Percentiles rank a stretch among this genome's conserved stretches.
Evolutionary conservation across 2,113 vertebrate species (phyloP).

Genomic region (Oncorhynchus masou): DNA sequence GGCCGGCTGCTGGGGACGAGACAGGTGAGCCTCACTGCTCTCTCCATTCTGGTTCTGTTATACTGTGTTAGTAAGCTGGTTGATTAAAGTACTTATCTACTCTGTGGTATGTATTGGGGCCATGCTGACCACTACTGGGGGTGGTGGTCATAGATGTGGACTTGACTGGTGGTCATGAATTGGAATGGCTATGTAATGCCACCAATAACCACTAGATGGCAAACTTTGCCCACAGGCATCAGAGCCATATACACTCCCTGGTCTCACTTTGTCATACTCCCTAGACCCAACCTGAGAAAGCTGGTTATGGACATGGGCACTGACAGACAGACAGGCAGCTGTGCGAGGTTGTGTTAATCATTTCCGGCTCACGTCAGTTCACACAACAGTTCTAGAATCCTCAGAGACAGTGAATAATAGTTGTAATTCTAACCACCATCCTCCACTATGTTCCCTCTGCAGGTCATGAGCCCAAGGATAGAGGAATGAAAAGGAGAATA

Average conservation of each 20-base stretch:
- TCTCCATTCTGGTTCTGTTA: not conserved
- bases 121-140: no score
- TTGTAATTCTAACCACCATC: not conserved
- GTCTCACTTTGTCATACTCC: not conserved
- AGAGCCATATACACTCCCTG: not conserved
- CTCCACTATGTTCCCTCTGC: slow-evolving; percentile 30
- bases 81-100: not conserved
- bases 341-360: no score
- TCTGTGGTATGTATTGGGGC: no score
- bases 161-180: no score
- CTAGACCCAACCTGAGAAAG: not conserved
- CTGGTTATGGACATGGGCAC: not conserved
- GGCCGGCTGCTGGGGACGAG: slow-evolving; percentile 1
- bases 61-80: not conserved
- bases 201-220: slow-evolving; percentile 59
- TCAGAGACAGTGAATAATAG: not conserved
- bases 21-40: slow-evolving; percentile 4
- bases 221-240: slow-evolving; percentile 47
- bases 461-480: slow-evolving; percentile 48
- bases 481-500: slow-evolving; percentile 12
- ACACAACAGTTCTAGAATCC: not conserved
- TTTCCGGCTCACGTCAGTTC: not conserved
- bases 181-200: slow-evolving; percentile 35
- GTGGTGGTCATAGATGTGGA: no score
- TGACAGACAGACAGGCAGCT: no score